Conservation (phyloP, 2,113 vertebrate species). For the Nothoprocta perdicaria region DNA sequence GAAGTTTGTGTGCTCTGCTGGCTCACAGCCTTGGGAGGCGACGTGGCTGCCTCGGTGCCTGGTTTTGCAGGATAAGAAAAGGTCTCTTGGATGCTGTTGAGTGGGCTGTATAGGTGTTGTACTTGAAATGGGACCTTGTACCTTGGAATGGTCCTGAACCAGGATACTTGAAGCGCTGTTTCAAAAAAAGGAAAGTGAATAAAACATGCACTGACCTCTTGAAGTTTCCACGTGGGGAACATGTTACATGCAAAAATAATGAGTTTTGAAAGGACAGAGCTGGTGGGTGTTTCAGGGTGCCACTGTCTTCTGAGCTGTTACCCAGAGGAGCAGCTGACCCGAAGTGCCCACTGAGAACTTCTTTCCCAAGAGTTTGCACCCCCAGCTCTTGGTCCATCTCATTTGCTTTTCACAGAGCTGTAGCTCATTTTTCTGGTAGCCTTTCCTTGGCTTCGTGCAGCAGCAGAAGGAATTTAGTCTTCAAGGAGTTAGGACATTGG, state of each 20-base stretch:
- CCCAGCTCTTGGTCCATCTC: background rate
- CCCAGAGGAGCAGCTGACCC: background rate
- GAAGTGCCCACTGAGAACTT: accelerated
- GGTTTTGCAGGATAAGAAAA: slow-evolving; percentile 52
- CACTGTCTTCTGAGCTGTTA: background rate
- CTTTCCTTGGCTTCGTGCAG: background rate
- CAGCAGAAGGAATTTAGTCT: background rate
- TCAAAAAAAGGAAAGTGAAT: slow-evolving; percentile 16
- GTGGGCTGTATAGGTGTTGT: slow-evolving; percentile 35
- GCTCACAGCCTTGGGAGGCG: background rate
- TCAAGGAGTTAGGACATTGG: background rate
- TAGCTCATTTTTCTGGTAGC: background rate
- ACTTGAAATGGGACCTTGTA: slow-evolving; percentile 53
- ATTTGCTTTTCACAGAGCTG: accelerated
- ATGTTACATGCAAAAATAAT: background rate
- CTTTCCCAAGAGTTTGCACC: background rate
- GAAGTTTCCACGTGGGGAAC: background rate
- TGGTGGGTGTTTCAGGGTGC: too few relatives aligned
- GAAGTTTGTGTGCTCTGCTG: background rate
- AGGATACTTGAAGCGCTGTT: slow-evolving; percentile 36
- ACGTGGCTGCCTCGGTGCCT: slow-evolving; percentile 17
- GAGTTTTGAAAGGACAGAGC: background rate
- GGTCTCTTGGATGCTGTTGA: slow-evolving; percentile 39
- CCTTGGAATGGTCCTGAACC: slow-evolving; percentile 36
- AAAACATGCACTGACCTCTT: background rate